Base-by-base conservation (phyloP, 2,888 invertebrate species). In the Polydrusus pterygomalis region DNA sequence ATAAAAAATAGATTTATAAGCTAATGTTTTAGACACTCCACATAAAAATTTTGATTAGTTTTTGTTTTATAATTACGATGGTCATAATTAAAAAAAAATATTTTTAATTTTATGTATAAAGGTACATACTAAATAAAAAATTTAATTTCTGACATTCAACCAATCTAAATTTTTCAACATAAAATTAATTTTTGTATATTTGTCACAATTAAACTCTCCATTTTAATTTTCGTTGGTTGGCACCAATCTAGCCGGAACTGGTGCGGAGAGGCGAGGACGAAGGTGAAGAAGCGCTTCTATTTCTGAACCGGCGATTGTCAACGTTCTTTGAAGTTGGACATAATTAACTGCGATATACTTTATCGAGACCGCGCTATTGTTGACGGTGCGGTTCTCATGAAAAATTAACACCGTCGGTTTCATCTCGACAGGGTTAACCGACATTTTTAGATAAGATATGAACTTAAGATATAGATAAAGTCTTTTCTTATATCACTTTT, bases 221-320 rank as follows among this genome's bases (percentile, higher is more conserved):
- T 54, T 54, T 49, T 13, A 18, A 56, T 49, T 54, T 67, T 65
- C 67, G 67, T 56, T 47, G 56, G 85, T 86, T 87, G 87, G 87
- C 87, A 87, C 79, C 79, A 84, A 81, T 86, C 86, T 86, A 84
- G 83, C 85, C 85, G 86, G 86, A 86, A 86, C 84, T 82, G 78
- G 74, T 25, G 80, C 76, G 81, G 83, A 79, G 79, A 78, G 81
- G 67, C 65, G 65, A 47, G 81, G 80, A 79, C 73, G 73, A 77
- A 79, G 77, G 75, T 79, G 78, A 74, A 79, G 75, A 77, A 68
- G 78, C 73, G 79, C 80, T 73, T 81, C 85, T 84, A 85, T 85
- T 85, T 85, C 82, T 75, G 82, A 83, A 81, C 78, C 78, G 81
- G 82, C 80, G 85, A 85, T 86, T 86, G 85, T 86, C 85, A 84